Conservation (phyloP, 2,797 vertebrate species). For the Chaetodon trifasciatus region DNA sequence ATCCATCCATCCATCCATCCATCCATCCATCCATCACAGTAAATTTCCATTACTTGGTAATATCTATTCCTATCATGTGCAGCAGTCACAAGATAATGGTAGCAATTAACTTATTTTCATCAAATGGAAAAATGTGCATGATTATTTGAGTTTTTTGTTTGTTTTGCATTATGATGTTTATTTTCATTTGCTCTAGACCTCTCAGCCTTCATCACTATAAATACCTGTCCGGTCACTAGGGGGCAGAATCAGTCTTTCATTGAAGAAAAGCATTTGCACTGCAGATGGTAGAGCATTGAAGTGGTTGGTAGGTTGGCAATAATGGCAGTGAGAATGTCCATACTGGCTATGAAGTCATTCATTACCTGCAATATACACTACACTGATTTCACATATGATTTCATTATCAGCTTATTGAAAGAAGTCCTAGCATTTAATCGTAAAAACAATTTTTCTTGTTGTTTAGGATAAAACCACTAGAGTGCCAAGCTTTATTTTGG, state of each 20-base stretch:
- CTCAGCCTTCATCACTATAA: not conserved
- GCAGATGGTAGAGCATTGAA: not conserved
- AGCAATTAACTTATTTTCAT: not conserved
- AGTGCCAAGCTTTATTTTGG: not conserved
- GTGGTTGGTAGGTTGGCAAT: not conserved
- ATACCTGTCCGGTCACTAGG: constrained; percentile 50
- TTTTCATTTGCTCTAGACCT: not conserved
- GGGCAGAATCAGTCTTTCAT: constrained; percentile 63
- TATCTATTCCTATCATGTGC: not conserved
- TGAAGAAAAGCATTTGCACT: not conserved
- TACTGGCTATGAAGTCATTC: not conserved
- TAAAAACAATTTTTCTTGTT: not conserved
- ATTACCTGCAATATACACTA: not conserved
- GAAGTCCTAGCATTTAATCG: not conserved
- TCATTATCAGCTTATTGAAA: not conserved
- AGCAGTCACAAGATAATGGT: not conserved
- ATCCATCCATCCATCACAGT: too few relatives aligned
- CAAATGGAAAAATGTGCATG: not conserved
- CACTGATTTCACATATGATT: too few relatives aligned
- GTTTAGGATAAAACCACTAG: not conserved
- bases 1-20: too few relatives aligned
- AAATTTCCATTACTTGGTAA: not conserved
- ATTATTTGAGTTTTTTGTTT: not conserved
- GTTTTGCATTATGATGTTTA: not conserved
- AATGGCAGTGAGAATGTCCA: not conserved